phyloP scores from a whole-genome alignment of 2,888 invertebrate genomes.

The Erynnis tages region DNA sequence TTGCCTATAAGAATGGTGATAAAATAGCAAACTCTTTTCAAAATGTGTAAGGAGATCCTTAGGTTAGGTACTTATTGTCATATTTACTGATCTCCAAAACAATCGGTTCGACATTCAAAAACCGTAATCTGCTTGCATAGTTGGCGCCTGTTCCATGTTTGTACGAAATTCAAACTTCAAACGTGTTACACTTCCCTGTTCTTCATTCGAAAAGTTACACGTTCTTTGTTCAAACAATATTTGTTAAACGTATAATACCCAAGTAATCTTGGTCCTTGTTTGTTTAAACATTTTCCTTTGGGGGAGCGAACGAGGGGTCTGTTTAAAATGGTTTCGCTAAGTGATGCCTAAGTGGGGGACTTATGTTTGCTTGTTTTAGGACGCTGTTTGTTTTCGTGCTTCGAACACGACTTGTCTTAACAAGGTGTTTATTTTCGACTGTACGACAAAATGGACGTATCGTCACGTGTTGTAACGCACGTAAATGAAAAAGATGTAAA shows the following conservation, averaged over 20 bases:
- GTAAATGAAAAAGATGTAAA: too few relatives aligned
- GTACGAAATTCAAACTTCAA: constrained; percentile 50
- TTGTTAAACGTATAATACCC: constrained; percentile 57
- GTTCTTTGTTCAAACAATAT: constrained; percentile 66
- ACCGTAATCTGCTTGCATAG: constrained; percentile 68
- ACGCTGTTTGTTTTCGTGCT: constrained; percentile 62
- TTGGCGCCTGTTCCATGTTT: constrained; percentile 68
- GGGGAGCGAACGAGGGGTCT: constrained; percentile 44
- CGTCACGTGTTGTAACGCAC: not conserved
- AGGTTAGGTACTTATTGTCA: not conserved
- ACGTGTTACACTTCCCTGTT: constrained; percentile 58
- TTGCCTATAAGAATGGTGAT: too few relatives aligned
- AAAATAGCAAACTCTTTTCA: too few relatives aligned
- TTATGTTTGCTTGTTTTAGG: constrained; percentile 77
- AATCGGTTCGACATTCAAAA: constrained; percentile 55
- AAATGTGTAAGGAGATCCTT: too few relatives aligned
- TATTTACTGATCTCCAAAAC: constrained; percentile 22
- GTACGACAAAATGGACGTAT: constrained; percentile 31
- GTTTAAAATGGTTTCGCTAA: constrained; percentile 60
- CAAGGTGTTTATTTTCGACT: constrained; percentile 67
- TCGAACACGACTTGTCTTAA: constrained; percentile 69
- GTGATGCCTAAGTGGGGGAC: constrained; percentile 75
- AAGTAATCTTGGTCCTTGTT: constrained; percentile 47
- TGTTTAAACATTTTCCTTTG: constrained; percentile 37
- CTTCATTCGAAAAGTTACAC: constrained; percentile 67